Conservation (phyloP, 2,888 invertebrate species). For the Scaptomyza caliginosa region DNA sequence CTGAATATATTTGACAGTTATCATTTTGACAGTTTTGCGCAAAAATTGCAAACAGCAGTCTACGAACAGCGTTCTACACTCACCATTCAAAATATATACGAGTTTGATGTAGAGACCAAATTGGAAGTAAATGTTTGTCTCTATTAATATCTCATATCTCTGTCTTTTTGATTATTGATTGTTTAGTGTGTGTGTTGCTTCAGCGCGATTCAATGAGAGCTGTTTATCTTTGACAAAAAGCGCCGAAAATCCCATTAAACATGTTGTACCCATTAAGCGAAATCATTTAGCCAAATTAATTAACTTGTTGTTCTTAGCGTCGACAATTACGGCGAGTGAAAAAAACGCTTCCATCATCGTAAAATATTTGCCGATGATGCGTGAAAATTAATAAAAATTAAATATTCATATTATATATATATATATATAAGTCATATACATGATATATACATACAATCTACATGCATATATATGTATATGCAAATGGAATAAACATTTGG, state of each 20-base stretch:
- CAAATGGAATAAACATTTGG: slow-evolving; percentile 25
- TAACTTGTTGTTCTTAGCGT: slow-evolving; percentile 78
- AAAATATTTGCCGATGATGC: slow-evolving; percentile 75
- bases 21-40: slow-evolving; percentile 68
- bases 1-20: slow-evolving; percentile 77
- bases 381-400: slow-evolving; percentile 77
- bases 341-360: slow-evolving; percentile 78
- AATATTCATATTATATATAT: slow-evolving; percentile 35
- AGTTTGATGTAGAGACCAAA: no score
- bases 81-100: background rate
- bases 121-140: no score
- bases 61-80: slow-evolving; percentile 11
- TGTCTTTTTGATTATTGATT: slow-evolving; percentile 17
- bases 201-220: slow-evolving; percentile 2
- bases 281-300: slow-evolving; percentile 77
- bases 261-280: slow-evolving; percentile 77
- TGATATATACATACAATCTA: background rate
- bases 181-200: background rate
- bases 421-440: background rate
- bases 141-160: slow-evolving; percentile 1
- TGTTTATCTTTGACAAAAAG: slow-evolving; percentile 57
- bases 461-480: slow-evolving; percentile 1
- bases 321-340: slow-evolving; percentile 76
- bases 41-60: slow-evolving; percentile 25
- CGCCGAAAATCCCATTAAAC: slow-evolving; percentile 73